Conservation (phyloP, 2,797 vertebrate genomes). For the Bradypodion ventrale region DNA sequence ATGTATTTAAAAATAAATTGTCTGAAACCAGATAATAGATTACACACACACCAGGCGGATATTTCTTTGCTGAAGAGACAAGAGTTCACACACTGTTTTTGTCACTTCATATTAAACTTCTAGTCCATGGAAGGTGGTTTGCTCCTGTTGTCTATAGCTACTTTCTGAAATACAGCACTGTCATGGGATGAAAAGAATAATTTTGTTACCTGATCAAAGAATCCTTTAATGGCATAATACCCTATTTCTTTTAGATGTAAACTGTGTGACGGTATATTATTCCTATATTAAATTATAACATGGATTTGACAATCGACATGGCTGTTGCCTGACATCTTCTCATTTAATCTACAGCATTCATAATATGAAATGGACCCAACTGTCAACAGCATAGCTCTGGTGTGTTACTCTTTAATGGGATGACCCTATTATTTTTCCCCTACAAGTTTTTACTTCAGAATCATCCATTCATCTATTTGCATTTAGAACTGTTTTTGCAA, state of each 20-base stretch:
- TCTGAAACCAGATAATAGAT: background rate
- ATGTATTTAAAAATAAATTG: background rate
- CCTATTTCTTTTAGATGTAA: background rate
- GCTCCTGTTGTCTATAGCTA: background rate
- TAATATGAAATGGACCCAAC: background rate
- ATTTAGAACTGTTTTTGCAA: conserved; percentile 32
- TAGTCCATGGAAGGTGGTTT: background rate
- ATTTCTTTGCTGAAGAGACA: background rate
- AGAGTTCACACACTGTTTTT: conserved; percentile 4
- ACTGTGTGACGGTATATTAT: background rate
- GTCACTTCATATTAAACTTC: conserved; percentile 14
- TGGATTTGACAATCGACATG: background rate
- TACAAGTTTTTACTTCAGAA: conserved; percentile 6
- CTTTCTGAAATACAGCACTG: background rate
- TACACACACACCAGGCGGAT: conserved; percentile 18
- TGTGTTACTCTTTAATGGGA: background rate
- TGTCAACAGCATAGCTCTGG: background rate
- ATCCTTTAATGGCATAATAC: background rate
- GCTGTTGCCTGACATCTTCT: background rate
- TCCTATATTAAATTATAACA: conserved; percentile 9
- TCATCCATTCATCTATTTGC: background rate
- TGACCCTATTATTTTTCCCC: background rate
- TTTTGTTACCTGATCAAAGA: background rate
- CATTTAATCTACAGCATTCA: conserved; percentile 2
- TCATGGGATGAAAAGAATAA: background rate